These are phyloP conservation scores for Paratilapia polleni DNA, from an alignment of 2,113 vertebrate genomes.

Conservation along the genomic window DNA sequence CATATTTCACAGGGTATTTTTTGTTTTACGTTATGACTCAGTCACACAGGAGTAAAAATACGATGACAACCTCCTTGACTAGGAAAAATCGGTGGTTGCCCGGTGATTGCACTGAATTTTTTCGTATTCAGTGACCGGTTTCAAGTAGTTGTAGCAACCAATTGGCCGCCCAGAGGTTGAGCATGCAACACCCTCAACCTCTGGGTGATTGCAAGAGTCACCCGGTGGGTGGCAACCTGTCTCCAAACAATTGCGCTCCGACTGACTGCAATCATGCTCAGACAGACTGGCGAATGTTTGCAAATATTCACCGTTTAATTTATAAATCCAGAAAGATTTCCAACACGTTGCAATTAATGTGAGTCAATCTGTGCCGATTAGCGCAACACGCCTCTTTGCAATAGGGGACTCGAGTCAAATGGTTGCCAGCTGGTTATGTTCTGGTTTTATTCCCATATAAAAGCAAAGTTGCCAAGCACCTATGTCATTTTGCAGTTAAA, in stretches of 20 bases:
- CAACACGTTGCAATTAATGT: background rate
- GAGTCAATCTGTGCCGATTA: background rate
- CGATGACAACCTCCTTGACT: background rate
- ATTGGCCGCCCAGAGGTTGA: background rate
- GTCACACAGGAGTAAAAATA: background rate
- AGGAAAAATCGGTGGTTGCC: background rate
- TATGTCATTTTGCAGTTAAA: background rate
- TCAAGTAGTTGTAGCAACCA: background rate
- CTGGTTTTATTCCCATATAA: background rate
- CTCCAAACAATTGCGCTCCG: background rate
- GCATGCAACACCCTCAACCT: no score
- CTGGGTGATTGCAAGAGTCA: background rate
- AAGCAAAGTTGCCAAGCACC: background rate
- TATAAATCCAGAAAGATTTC: background rate
- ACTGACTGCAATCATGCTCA: background rate
- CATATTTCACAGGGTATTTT: background rate
- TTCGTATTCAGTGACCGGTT: background rate
- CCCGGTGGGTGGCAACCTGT: background rate
- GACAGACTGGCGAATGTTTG: background rate
- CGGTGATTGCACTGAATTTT: background rate
- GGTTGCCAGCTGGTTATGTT: background rate
- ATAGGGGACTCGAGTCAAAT: background rate
- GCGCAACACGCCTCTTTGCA: background rate
- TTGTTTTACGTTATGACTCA: background rate
- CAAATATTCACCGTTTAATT: background rate